phyloP scores from a whole-genome alignment of 1,140 invertebrate species.

The Cydia fagiglandana region DNA sequence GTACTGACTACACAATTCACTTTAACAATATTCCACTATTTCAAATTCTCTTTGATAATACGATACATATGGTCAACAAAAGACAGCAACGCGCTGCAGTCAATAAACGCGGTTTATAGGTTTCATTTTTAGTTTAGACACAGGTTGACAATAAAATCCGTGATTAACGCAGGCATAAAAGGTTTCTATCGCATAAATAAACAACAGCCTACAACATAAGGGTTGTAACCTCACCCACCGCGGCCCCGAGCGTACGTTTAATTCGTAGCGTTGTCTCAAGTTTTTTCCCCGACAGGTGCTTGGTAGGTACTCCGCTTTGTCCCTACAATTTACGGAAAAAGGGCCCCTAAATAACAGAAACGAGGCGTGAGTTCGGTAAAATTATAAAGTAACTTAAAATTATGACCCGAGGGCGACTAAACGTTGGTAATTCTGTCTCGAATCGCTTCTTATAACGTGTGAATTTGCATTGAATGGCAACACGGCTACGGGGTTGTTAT shows the following conservation, averaged over 20 bases:
- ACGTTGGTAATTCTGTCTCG: slow-evolving; percentile 72
- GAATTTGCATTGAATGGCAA: slow-evolving; percentile 77
- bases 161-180: slow-evolving; percentile 13
- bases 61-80: background rate
- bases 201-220: slow-evolving; percentile 8
- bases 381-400: slow-evolving; percentile 66
- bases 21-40: too few relatives aligned
- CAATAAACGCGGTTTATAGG: background rate
- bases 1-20: too few relatives aligned
- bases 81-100: background rate
- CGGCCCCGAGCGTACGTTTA: background rate
- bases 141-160: slow-evolving; percentile 19
- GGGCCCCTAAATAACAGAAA: slow-evolving; percentile 41
- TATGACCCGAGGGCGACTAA: slow-evolving; percentile 75
- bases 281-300: slow-evolving; percentile 31
- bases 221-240: slow-evolving; percentile 16
- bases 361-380: slow-evolving; percentile 47
- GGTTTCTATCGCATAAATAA: slow-evolving; percentile 21
- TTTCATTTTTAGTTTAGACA: background rate
- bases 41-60: too few relatives aligned
- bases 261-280: slow-evolving; percentile 20
- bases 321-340: slow-evolving; percentile 38
- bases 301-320: slow-evolving; percentile 20
- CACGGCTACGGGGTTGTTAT: slow-evolving; percentile 41
- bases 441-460: slow-evolving; percentile 71